Base-by-base conservation (phyloP, 1,140 invertebrate genomes). In the Diabrotica virgifera region DNA sequence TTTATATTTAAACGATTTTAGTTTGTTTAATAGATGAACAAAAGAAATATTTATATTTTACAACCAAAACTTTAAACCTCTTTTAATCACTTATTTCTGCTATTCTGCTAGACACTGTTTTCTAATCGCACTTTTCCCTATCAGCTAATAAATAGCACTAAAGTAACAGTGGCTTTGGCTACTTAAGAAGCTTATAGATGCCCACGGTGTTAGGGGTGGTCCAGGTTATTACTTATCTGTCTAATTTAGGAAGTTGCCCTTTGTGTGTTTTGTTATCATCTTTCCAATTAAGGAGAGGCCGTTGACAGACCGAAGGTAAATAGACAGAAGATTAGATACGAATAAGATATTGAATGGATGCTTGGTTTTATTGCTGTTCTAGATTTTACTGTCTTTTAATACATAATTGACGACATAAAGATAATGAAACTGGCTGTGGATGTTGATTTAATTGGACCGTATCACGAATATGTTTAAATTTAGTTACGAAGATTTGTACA, bases 231-330 rank as follows among this genome's bases (percentile, higher is more conserved):
- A 55, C 53, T 55, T 55, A 57, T 57, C 55, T 57, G 6, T 13
- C 55, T 40, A 57, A 57, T 57, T 57, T 57, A 57, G 36, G 37
- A 57, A 57, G 24, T 36, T 57, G 36, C 24, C 55, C 36, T 57
- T 57, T 57, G 55, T 57, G 12, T 57, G 55, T 57, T 57, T 46
- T 57, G 55, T 57, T 57, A 57, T 57, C 55, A 12, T 24, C 36
- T 57, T 57, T 57, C 55, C 55, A 57, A 57, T 57, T 57, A 57
- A 57, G 12, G 55, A 36, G 37, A 57, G 24, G 55, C 35, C 24
- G 36, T 36, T 57, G 55, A 57, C 36, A 57, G 55, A n/a, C 36
- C 11, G 12, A 37, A 57, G 55, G 55, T 57, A 57, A 57, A 36
- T 57, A 57, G 14, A 12, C 36, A 46, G 40, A 36, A 57, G 55